phyloP scores from a whole-genome alignment of 2,797 vertebrate species.

The Xenentodon cancila region DNA sequence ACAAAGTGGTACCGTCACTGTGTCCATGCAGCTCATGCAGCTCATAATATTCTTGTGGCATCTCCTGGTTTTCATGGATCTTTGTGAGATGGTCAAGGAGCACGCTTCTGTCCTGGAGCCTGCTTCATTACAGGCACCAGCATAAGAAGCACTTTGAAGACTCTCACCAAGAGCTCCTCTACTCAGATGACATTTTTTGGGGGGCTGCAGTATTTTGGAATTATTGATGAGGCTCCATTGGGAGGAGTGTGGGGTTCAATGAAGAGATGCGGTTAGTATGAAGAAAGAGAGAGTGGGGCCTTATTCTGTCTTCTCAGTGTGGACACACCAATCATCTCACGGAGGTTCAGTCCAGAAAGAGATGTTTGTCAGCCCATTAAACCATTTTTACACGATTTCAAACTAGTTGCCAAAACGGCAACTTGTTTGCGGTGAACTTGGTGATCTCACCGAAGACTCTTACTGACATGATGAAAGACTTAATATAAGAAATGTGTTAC shows the following conservation, averaged over 20 bases:
- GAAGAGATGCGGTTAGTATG: conserved; percentile 30
- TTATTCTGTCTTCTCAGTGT: no score
- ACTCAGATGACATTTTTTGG: conserved; percentile 34
- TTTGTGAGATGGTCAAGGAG: conserved; percentile 17
- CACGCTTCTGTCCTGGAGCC: conserved; percentile 11
- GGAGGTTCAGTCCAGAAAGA: no score
- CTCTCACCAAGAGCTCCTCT: conserved; percentile 29
- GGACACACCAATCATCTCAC: no score
- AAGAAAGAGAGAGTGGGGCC: conserved; percentile 8
- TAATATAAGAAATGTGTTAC: no score
- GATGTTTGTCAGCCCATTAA: no score
- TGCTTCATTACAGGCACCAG: conserved; percentile 35
- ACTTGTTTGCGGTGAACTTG: no score
- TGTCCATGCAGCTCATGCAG: not conserved
- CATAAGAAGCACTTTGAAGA: conserved; percentile 55
- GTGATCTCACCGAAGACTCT: no score
- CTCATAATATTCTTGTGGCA: not conserved
- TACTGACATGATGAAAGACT: no score
- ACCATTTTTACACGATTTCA: no score
- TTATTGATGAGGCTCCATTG: conserved; percentile 58
- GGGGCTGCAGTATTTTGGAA: conserved; percentile 43
- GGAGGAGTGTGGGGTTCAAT: conserved; percentile 29
- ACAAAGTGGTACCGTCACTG: not conserved
- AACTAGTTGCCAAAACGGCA: no score
- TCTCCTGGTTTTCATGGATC: not conserved